These are phyloP conservation scores for Alauda arvensis DNA, from an alignment of 2,797 vertebrate species.

Conservation along the genomic window DNA sequence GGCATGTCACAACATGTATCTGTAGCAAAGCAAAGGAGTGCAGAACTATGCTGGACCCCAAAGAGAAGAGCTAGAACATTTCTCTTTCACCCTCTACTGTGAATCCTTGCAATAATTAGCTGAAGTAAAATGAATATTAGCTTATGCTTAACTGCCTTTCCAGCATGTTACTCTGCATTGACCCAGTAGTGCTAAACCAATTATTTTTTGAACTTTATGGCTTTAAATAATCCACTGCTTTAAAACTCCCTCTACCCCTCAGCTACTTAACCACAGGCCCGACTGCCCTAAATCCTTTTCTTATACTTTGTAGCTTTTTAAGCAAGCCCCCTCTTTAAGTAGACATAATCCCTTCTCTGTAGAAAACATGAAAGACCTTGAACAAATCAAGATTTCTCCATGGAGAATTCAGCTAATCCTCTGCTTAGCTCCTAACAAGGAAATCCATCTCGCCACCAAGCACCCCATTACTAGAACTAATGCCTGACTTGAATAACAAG, in stretches of 20 bases:
- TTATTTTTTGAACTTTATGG: constrained; percentile 85
- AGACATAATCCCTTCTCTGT: constrained; percentile 86
- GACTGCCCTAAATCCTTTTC: constrained; percentile 84
- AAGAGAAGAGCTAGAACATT: constrained; percentile 43
- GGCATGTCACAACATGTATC: neutral
- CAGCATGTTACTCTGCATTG: constrained; percentile 72
- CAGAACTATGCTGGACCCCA: constrained; percentile 7
- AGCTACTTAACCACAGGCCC: constrained; percentile 81
- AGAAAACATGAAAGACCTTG: constrained; percentile 89
- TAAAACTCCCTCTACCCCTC: constrained; percentile 82
- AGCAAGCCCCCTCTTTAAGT: constrained; percentile 82
- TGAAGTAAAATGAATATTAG: constrained; percentile 82
- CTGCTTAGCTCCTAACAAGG: constrained; percentile 87
- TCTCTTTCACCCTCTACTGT: constrained; percentile 50
- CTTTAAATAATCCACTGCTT: constrained; percentile 85
- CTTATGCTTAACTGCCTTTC: constrained; percentile 80
- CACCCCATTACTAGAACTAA: constrained; percentile 83
- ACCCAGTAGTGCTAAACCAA: constrained; percentile 82
- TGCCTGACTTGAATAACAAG: constrained; percentile 87
- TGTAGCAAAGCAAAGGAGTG: neutral
- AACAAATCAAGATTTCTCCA: constrained; percentile 87
- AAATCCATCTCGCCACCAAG: constrained; percentile 83
- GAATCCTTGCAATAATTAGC: constrained; percentile 78
- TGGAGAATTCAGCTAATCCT: constrained; percentile 87
- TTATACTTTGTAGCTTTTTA: constrained; percentile 86